Conservation (phyloP, 2,888 invertebrate genomes). For the Caenorhabditis parvicauda region DNA sequence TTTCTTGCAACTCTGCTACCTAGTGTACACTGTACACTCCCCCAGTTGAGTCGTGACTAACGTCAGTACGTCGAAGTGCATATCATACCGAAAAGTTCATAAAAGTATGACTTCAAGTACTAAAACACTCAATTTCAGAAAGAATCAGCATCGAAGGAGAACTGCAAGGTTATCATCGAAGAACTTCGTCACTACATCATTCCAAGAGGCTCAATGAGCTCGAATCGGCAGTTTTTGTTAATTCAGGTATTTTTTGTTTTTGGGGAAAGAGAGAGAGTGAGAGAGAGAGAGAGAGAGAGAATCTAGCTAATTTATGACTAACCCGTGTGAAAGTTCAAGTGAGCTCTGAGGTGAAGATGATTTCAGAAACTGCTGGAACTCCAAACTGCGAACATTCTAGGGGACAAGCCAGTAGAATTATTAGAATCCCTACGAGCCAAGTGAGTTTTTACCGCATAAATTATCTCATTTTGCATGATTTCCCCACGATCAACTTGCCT, state of each 20-base stretch:
- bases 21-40: too few species aligned
- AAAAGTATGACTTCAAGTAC: too few species aligned
- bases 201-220: conserved; percentile 20
- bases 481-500: too few species aligned
- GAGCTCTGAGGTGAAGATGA: not conserved
- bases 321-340: too few species aligned
- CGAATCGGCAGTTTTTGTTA: conserved; percentile 13
- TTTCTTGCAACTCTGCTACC: too few species aligned
- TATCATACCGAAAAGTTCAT: too few species aligned
- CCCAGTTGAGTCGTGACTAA: too few species aligned
- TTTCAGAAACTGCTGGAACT: conserved; percentile 26
- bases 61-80: too few species aligned
- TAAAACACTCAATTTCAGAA: conserved; percentile 1
- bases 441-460: conserved; percentile 3
- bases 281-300: too few species aligned
- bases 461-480: conserved; percentile 5
- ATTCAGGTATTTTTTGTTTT: conserved; percentile 11
- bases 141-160: conserved; percentile 21
- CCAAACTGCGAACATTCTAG: conserved; percentile 6
- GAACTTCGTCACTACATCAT: conserved; percentile 18
- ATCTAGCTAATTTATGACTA: too few species aligned
- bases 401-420: conserved; percentile 9
- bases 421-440: conserved; percentile 17
- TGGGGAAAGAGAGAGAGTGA: too few species aligned
- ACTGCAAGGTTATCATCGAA: conserved; percentile 17